Percentiles rank a stretch among this genome's conserved stretches.
phyloP scores from a whole-genome alignment of 2,113 vertebrate species.

The Cynopterus brachyotis region DNA sequence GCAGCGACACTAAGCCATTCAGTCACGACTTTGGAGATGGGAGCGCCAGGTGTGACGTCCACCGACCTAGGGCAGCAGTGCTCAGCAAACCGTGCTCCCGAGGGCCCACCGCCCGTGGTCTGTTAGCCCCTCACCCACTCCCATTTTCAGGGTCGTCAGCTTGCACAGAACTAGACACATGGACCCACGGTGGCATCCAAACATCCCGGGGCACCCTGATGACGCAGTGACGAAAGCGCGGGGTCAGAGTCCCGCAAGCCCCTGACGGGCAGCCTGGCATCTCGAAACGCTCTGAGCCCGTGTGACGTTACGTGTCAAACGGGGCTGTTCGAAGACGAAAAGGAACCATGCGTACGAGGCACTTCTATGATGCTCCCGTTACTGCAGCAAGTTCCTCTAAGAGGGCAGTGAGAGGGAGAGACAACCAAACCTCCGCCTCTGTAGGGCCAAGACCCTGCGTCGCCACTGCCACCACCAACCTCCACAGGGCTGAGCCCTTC shows the following conservation, averaged over 20 bases:
- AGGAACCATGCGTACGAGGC: not conserved
- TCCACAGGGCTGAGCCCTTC: not conserved
- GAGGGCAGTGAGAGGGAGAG: not conserved
- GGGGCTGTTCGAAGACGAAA: not conserved
- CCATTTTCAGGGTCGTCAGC: not conserved
- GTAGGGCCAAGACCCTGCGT: not conserved
- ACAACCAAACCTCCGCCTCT: not conserved
- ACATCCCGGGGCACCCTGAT: not conserved
- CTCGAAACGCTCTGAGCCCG: not conserved
- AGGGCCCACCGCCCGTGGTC: not conserved
- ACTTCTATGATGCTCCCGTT: not conserved
- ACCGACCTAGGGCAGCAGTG: fast-evolving
- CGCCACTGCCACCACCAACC: not conserved
- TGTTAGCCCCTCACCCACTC: not conserved
- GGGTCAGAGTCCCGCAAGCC: not conserved
- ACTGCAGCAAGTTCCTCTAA: not conserved
- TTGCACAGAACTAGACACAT: not conserved
- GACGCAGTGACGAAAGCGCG: not conserved
- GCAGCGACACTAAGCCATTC: not conserved
- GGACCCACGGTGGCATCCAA: not conserved
- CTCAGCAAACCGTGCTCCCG: fast-evolving
- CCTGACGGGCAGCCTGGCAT: fast-evolving
- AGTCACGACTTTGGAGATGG: not conserved
- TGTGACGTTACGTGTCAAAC: fast-evolving
- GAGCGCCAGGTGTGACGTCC: fast-evolving